Evolutionary conservation across 2,113 vertebrate species (phyloP).

Genomic region (Notiomystis cincta): DNA sequence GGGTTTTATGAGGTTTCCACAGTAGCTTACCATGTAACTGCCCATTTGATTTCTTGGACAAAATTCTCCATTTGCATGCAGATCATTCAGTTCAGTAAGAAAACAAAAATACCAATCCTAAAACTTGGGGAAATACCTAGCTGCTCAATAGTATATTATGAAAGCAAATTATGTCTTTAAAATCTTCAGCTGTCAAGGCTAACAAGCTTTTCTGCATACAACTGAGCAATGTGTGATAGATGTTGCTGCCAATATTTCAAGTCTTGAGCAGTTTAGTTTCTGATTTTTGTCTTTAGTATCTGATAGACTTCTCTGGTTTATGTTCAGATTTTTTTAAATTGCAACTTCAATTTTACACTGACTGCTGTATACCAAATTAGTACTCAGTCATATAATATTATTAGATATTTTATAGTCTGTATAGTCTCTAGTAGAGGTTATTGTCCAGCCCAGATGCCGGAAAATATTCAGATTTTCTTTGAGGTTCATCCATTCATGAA

Average conservation of each 20-base stretch:
- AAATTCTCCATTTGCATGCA: neutral
- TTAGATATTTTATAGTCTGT: neutral
- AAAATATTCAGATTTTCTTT: neutral
- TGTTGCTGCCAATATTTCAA: neutral
- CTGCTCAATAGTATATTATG: neutral
- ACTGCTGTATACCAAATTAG: neutral
- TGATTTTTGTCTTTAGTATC: neutral
- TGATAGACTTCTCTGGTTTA: neutral
- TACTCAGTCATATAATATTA: neutral
- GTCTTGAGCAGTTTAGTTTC: neutral
- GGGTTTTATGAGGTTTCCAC: neutral
- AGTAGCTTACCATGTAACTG: neutral
- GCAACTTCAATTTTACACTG: neutral
- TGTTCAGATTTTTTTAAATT: neutral
- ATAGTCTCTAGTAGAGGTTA: neutral
- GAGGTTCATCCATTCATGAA: neutral
- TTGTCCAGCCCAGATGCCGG: neutral
- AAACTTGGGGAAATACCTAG: neutral
- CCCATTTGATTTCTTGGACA: neutral
- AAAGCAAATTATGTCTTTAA: neutral
- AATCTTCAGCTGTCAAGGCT: neutral
- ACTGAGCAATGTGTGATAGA: neutral
- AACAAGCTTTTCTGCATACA: neutral
- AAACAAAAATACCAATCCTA: neutral
- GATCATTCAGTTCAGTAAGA: neutral